Base-by-base conservation (phyloP, 2,797 vertebrate genomes). In the Bovichtus variegatus region DNA sequence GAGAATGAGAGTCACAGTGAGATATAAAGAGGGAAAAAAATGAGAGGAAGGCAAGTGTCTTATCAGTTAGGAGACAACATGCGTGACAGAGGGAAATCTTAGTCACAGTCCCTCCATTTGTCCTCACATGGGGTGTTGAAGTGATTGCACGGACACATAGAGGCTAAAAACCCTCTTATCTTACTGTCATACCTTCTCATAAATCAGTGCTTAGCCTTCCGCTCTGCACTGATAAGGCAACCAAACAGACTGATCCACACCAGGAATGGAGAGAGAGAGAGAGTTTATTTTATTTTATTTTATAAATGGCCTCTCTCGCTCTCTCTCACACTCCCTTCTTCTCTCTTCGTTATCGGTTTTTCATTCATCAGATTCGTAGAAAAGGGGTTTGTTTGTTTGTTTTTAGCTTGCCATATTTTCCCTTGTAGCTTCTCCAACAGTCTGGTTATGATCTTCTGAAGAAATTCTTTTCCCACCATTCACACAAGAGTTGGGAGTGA, bases 81-180 rank as follows among this genome's bases (percentile, higher is more conserved):
- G 85, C 88, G 63, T 90, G 84, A 90, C 76, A 87, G 90, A 49
- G 66, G 64, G 76, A 87, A 84, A 78, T 88, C 65, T 80, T 66
- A 51, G 88, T 87, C 86, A 87, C 83, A 80, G 80, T 84, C 59
- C 76, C 62, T 87, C 64, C 87, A 85, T 82, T 76, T 57, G 8
- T 81, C 50, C 77, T 67, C 72, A 64, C 71, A 75, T 21, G 41
- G 27, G 76, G 79, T 83, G 79, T 70, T 91, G 81, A 83, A 87
- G 71, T 81, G 90, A 84, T 66, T 81, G 83, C 77, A 79, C 57
- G 71, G 78, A 82, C 84, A 76, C 88, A 86, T 74, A 47, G 73
- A 90, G 83, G 80, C 82, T 83, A 81, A 90, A 86, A 89, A 83
- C 36, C 68, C 44, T 81, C 91, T 92, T 92, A 94, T 93, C 92